A percentile compares a stretch with the other conserved stretches of the same genome.
phyloP scores from a whole-genome alignment of 2,797 vertebrate species.

The Sorex maritimensis region DNA sequence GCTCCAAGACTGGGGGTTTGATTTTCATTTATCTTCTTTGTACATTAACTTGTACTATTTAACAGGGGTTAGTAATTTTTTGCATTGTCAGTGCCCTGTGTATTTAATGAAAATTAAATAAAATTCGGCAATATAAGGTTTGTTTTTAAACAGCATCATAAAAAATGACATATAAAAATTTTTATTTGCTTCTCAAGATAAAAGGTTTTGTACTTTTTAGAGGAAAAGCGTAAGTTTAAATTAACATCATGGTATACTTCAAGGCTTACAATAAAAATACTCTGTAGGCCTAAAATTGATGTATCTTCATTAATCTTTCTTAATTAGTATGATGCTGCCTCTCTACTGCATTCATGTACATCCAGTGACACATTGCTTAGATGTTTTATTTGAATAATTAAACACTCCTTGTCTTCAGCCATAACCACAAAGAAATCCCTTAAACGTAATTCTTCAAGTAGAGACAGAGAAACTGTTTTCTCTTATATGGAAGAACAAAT shows the following conservation, averaged over 20 bases:
- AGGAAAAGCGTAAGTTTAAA: conserved; percentile 32
- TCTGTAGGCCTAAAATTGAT: neutral
- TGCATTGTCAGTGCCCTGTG: neutral
- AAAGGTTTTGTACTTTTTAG: neutral
- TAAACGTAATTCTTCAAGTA: conserved; percentile 45
- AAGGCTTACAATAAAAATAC: conserved; percentile 28
- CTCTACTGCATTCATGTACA: neutral
- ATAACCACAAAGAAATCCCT: neutral
- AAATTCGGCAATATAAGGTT: neutral
- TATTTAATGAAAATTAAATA: conserved; percentile 43
- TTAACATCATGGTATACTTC: neutral
- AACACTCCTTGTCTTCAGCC: conserved; percentile 37
- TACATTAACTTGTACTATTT: neutral
- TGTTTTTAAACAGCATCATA: neutral
- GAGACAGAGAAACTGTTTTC: neutral
- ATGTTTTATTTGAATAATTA: conserved; percentile 43
- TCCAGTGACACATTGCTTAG: neutral
- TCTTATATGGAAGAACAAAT: conserved; percentile 11
- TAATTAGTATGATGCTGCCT: conserved; percentile 16
- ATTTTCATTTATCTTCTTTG: neutral
- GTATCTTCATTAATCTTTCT: conserved; percentile 37
- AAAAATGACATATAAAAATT: neutral
- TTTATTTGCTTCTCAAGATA: conserved; percentile 55
- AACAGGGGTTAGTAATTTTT: neutral
- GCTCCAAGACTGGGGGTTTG: neutral